A percentile compares a stretch with the other conserved stretches of the same genome.
phyloP scores from a whole-genome alignment of 2,797 vertebrate genomes.

The Phrynocephalus guinanensis region DNA sequence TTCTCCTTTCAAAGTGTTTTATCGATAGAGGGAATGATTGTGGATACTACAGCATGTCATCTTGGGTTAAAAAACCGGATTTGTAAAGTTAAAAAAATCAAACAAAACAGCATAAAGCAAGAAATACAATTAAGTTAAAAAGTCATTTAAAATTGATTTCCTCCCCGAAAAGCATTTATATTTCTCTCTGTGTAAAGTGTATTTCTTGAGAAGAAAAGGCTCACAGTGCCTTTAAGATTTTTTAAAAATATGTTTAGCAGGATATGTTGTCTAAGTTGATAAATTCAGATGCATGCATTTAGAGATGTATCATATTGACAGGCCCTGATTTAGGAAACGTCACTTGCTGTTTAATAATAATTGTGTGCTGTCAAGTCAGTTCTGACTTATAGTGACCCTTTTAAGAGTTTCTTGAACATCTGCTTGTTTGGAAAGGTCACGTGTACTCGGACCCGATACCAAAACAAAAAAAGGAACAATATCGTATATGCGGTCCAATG shows the following conservation, averaged over 20 bases:
- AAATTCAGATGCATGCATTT: background rate
- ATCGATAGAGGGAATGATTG: conserved; percentile 58
- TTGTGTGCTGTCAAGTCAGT: too few species aligned
- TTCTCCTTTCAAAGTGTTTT: conserved; percentile 56
- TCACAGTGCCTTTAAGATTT: background rate
- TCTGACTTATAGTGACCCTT: too few species aligned
- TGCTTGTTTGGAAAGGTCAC: too few species aligned
- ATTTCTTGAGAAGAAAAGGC: background rate
- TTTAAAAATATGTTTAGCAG: background rate
- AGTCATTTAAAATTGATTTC: conserved; percentile 69
- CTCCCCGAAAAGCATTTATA: conserved; percentile 10
- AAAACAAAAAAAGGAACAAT: too few species aligned
- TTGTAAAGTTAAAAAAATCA: conserved; percentile 43
- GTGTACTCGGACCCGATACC: too few species aligned
- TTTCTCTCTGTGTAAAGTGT: background rate
- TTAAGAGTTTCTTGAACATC: too few species aligned
- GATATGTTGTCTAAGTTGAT: background rate
- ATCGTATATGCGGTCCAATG: too few species aligned
- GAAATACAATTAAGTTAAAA: conserved; percentile 70
- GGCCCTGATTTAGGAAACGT: background rate
- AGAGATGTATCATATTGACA: background rate
- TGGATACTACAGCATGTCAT: conserved; percentile 63
- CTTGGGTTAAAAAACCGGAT: conserved; percentile 69
- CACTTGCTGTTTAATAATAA: background rate
- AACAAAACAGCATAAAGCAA: conserved; percentile 20